These are phyloP conservation scores for Todiramphus chloris DNA, from an alignment of 2,113 vertebrate species.

Conservation along the genomic window DNA sequence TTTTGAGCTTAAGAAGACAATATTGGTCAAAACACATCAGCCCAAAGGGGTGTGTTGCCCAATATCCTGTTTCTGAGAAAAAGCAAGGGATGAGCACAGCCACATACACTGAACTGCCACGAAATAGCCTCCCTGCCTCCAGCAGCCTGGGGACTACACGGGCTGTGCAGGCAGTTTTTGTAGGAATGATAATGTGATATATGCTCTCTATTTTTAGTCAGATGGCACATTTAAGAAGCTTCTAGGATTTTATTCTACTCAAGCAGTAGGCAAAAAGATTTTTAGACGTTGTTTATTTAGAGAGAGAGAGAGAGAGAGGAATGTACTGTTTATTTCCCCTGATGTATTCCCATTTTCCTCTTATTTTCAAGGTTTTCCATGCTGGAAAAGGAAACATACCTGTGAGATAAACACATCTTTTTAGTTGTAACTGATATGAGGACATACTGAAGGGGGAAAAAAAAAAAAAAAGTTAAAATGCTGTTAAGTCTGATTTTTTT, in stretches of 20 bases:
- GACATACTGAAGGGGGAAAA: not conserved
- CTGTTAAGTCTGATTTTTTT: not conserved
- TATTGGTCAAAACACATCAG: not conserved
- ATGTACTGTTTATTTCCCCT: constrained; percentile 36
- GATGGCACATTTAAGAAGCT: constrained; percentile 21
- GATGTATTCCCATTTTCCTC: not conserved
- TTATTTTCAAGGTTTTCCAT: not conserved
- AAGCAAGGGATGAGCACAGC: not conserved
- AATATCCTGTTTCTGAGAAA: not conserved
- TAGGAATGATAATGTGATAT: constrained; percentile 56
- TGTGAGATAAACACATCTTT: not conserved
- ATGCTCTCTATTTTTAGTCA: constrained; percentile 60
- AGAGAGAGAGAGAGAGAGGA: not conserved
- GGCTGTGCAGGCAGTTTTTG: constrained; percentile 28
- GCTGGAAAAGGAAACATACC: constrained; percentile 7
- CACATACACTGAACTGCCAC: not conserved
- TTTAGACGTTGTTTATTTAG: constrained; percentile 37
- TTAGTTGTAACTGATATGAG: constrained; percentile 1
- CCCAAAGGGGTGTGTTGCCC: not conserved
- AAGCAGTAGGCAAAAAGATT: constrained; percentile 16
- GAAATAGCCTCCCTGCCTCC: not conserved
- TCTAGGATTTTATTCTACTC: constrained; percentile 40
- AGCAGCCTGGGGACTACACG: not conserved
- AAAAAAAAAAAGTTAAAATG: not conserved
- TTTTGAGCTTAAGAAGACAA: not conserved